Evolutionary conservation across 1,140 invertebrate species (phyloP).

Genomic region (Macrobrachium nipponense): DNA sequence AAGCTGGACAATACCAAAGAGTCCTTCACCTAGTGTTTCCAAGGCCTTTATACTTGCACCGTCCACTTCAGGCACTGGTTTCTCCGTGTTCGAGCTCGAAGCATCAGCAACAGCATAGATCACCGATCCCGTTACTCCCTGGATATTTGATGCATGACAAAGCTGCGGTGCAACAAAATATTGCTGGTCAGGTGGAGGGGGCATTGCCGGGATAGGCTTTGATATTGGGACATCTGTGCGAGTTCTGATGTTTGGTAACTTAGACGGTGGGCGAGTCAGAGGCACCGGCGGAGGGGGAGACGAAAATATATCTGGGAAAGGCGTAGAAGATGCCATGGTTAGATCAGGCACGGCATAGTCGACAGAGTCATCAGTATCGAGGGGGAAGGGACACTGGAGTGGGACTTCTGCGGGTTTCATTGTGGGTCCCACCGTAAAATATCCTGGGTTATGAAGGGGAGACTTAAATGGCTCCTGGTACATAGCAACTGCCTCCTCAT

Average conservation of each 20-base stretch:
- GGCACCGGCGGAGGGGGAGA: conserved; percentile 64
- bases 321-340: conserved; percentile 72
- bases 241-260: conserved; percentile 7
- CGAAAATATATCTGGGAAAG: conserved; percentile 72
- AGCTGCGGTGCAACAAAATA: conserved; percentile 47
- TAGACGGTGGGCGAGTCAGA: conserved; percentile 52
- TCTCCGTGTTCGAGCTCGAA: conserved; percentile 37
- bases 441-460: conserved; percentile 62
- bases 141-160: conserved; percentile 66
- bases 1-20: conserved; percentile 79
- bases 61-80: conserved; percentile 77
- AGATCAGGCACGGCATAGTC: conserved; percentile 63
- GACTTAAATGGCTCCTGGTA: conserved; percentile 68
- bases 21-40: conserved; percentile 83
- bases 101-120: conserved; percentile 69
- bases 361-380: conserved; percentile 59
- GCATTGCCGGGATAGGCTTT: conserved; percentile 42
- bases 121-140: conserved; percentile 71
- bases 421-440: conserved; percentile 65
- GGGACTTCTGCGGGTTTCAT: conserved; percentile 74
- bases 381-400: conserved; percentile 68
- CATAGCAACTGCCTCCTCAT: conserved; percentile 70
- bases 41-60: conserved; percentile 80
- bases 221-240: not conserved
- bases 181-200: conserved; percentile 52